These are phyloP conservation scores for Orthonevra nobilis DNA, from an alignment of 2,888 invertebrate species.

Conservation along the genomic window DNA sequence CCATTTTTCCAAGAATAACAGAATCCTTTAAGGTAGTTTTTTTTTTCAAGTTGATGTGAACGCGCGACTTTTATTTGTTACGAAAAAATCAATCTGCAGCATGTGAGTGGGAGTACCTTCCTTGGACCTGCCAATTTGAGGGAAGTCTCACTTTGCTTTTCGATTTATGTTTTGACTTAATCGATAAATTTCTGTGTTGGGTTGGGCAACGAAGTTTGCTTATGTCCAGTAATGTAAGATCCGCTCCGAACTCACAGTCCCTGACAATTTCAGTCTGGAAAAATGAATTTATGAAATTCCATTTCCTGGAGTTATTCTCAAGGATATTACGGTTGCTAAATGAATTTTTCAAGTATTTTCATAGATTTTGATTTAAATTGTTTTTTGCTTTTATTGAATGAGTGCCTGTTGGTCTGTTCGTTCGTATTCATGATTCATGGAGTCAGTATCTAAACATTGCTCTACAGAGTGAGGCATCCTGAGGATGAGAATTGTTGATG, in stretches of 20 bases:
- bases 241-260: no score
- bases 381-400: neutral
- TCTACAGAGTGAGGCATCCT: no score
- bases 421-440: no score
- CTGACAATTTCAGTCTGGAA: no score
- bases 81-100: slow-evolving; percentile 42
- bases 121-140: neutral
- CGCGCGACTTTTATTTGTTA: slow-evolving; percentile 1
- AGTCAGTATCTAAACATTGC: no score
- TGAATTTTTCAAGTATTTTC: slow-evolving; percentile 8
- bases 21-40: no score
- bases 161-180: slow-evolving; percentile 35
- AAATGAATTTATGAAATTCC: slow-evolving; percentile 31
- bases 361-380: slow-evolving; percentile 1
- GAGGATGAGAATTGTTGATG: no score
- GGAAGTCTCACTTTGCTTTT: no score
- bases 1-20: no score
- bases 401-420: no score
- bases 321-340: slow-evolving; percentile 18
- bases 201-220: neutral
- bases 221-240: neutral
- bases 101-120: slow-evolving; percentile 2
- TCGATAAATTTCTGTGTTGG: slow-evolving; percentile 42
- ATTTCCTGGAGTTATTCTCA: slow-evolving; percentile 12
- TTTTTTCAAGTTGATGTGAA: slow-evolving; percentile 1